Evolutionary conservation across 2,888 invertebrate genomes (phyloP), one percentile per base, ranked within the genome.

Genomic region (Drosophila nr. fundita): DNA sequence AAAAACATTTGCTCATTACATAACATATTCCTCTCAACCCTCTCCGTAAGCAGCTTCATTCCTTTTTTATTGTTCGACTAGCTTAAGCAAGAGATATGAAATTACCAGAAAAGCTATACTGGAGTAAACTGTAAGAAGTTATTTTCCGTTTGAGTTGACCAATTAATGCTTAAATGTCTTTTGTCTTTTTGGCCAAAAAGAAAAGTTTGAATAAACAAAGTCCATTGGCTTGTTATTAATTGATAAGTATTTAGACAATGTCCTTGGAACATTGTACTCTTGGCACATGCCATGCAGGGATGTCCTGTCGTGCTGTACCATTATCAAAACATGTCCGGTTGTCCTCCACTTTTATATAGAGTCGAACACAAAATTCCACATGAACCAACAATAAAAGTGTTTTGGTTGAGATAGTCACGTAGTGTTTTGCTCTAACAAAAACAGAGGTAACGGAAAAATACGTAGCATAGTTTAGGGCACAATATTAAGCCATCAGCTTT

Each of bases 151-250:
- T 58, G 27, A 38, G 8, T 29, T 38, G 27, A 27, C 27, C 10
- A 27, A 49, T 40, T 40, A 18, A 10, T 32, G 13, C 3, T 40
- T 29, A n/a, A 57, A 34, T 11, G 54, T 11, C 21, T 32, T 15
- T 15, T 32, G 21, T 7, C 21, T 4, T 21, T 4, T 7, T 27
- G 1, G 15, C 29, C 30, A 21, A 5, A 8, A 8, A 21, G 18
- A 13, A 11, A n/a, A 50, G 10, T 36, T 32, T 21, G 21, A 45
- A 60, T 45, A 45, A 52, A 29, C 48, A 45, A 68, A 75, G 34
- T 75, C 63, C 40, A 58, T 59, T 49, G 62, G 45, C 55, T 53
- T 62, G 62, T 69, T 60, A 29, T 53, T 27, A 53, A 53, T 18
- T 36, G 27, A 45, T 24, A 63, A 57, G 15, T 21, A 30, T 3